Evolutionary conservation across 2,797 vertebrate species (phyloP), one percentile per base, ranked within the genome.

Genomic region (Ctenopoma kingsleyae): DNA sequence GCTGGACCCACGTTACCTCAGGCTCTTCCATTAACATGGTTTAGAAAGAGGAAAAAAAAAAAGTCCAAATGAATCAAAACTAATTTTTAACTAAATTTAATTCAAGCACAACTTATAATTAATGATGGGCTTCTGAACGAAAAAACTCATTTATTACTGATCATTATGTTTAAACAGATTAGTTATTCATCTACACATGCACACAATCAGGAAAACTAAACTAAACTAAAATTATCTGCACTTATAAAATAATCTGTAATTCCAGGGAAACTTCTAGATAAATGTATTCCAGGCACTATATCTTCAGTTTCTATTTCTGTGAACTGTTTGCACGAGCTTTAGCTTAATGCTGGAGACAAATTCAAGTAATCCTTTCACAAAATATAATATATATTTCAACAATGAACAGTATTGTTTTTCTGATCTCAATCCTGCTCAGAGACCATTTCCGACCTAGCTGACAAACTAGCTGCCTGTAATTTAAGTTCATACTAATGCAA

Each of bases 1-100:
- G 79, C 75, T 70, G 74, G 7, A 71, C 20, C 8, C 40, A 19
- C 35, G 46, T 48, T 70, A 80, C 77, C 59, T n/a, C 12, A 30
- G 81, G 85, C 80, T 67, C 27, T 73, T 68, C 55, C 22, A 81
- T 77, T 76, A 65, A 73, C 53, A 35, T 61, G 62, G 20, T 51
- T 36, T 52, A 55, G 19, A 74, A 72, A 69, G 50, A 54, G 11
- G 50, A 30, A 22, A 20, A n/a, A 35, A 25, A 32, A 77, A 67
- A 17, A 38, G 20, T 51, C 35, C 16, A 25, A 53, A 48, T 52
- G 6, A 72, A 59, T 73, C 1, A 43, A 69, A 78, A 50, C 8
- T 8, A 0, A 9, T 23, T 56, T 67, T 74, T 48, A 49, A 74
- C 41, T 11, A 35, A 68, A 62, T 66, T 64, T 55, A 35, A 74